Base-by-base conservation (phyloP, 2,888 invertebrate genomes). In the Ypsolopha scabrella region DNA sequence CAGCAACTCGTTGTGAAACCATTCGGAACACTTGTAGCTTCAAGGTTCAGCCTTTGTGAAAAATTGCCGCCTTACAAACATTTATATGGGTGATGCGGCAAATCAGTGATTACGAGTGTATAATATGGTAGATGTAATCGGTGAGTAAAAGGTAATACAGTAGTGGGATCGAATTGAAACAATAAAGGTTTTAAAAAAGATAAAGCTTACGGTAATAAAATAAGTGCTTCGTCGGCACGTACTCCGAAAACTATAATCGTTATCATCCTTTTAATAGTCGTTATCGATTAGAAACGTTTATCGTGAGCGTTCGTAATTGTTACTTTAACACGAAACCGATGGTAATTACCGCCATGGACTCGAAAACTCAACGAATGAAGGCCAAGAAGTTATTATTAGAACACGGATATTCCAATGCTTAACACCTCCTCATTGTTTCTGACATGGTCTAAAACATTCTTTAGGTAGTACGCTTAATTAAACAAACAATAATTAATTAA, bases 291-390 rank as follows among this genome's bases (percentile, higher is more conserved):
- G 51, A 38, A 45, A 51, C 51, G 51, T 44, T 38, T 38, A 8
- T 51, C 38, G 51, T 35, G 44, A 51, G 45, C 44, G 51, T 38
- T 39, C 4, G 36, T 52, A 48, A 48, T 52, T 51, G 43, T 49
- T 48, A 38, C 24, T 49, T 48, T 11, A 43, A 52, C 50, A 52
- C 52, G 52, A 52, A 50, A 52, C 41, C 43, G 44, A 52, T 44
- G 41, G 46, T 33, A 50, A 52, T 50, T 50, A 50, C 36, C 36
- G 48, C 41, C 41, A 41, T 52, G 48, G 52, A 41, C 41, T 52
- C 24, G 38, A 11, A 35, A 33, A 35, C 24, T 36, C 10, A 33
- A 10, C 1, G 46, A 46, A 46, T 46, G n/a, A 35, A 46, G 46
- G 46, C 34, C 46, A 11, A n/a, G 38, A 38, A 38, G 6, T 24